Percentiles rank a stretch among this genome's conserved stretches.
Conservation (phyloP, 2,113 vertebrate genomes). For the Upupa epops region DNA sequence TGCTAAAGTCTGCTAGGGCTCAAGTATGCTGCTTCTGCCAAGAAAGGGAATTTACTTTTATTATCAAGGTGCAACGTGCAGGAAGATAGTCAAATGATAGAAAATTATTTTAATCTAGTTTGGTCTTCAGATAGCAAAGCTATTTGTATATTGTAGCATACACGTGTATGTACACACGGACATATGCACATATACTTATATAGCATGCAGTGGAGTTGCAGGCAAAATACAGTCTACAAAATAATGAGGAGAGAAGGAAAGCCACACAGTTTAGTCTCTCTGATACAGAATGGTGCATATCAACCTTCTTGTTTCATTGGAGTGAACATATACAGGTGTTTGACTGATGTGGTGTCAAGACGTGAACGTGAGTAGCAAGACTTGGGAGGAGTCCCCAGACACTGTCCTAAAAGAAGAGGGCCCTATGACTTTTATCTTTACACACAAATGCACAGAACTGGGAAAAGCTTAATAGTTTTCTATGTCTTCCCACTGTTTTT, state of each 20-base stretch:
- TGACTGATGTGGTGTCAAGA: not conserved
- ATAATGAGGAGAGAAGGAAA: not conserved
- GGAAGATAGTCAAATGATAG: not conserved
- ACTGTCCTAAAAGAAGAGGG: not conserved
- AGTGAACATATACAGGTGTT: not conserved
- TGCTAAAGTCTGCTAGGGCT: not conserved
- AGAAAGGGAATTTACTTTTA: not conserved
- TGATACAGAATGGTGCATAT: not conserved
- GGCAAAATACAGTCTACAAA: not conserved
- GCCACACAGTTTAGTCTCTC: not conserved
- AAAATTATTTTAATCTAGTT: not conserved
- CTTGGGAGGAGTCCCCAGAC: not conserved
- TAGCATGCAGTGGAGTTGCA: not conserved
- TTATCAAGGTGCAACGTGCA: not conserved
- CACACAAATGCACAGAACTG: not conserved
- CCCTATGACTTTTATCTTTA: not conserved
- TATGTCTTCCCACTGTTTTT: not conserved
- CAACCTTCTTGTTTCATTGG: not conserved
- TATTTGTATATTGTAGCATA: not conserved
- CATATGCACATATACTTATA: no score
- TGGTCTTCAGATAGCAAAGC: not conserved
- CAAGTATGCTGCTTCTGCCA: not conserved
- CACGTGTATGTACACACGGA: fast-evolving
- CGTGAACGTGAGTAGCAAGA: not conserved
- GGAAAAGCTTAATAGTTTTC: not conserved